Evolutionary conservation across 1,140 invertebrate species (phyloP), one percentile per base, ranked within the genome.

Genomic region (Scaptomyza graminum): DNA sequence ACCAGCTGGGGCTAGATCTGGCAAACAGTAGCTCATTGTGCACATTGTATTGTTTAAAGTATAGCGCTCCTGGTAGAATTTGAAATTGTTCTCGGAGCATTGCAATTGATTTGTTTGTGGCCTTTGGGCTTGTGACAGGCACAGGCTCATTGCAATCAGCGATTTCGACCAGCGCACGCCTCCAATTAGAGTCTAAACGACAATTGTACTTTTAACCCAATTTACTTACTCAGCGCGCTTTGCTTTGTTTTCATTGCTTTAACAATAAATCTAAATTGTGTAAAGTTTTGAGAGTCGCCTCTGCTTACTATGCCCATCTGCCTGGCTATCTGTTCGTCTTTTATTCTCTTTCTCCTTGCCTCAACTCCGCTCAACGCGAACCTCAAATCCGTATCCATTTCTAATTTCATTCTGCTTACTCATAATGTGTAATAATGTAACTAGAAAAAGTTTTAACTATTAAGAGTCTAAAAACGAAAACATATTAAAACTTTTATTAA

Each of bases 191-290:
- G 82, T 70, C 74, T 87, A 87, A 87, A 87, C 70, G 82, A 87
- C 82, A 87, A 87, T 87, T 87, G 82, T 87, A 85, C 82, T 85
- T 85, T 85, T 85, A 87, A 87, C 82, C 82, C 82, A 87, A 87
- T 87, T 87, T 87, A 87, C 52, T 64, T 87, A 87, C 57, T 64
- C 59, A 54, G 47, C 25, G 47, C 25, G 74, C 81, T 68, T 69
- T 69, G 77, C 81, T 78, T 85, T 74, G 41, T 66, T 66, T 63
- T 47, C 43, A 6, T 71, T 70, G 64, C 66, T 43, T 88, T 79
- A 82, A 82, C 83, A 70, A 88, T 87, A 87, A 87, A 87, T 87
- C 64, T 85, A 62, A 81, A 87, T 87, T 82, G 82, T 78, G 64
- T 78, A 73, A 73, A 67, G 56, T 67, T 73, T 61, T 73, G 64